Evolutionary conservation across 35 echinoderm and acorn worm species (phyloP).

Genomic region (Apostichopus parvimensis): DNA sequence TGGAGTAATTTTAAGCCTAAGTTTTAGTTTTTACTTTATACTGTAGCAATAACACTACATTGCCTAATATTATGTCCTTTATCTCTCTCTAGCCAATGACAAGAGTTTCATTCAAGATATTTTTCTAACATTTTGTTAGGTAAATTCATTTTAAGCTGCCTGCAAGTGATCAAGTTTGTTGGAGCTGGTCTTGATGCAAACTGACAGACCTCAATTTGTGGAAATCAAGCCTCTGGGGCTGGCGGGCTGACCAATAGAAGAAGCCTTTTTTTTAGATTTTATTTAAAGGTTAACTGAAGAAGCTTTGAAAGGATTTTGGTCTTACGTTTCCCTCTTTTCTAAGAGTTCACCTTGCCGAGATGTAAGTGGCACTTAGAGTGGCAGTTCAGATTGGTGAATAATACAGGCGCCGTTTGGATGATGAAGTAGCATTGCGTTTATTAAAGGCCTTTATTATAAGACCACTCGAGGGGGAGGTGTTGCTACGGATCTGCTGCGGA

Average conservation of each 20-base stretch:
- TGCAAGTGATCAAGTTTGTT: conserved; percentile 1
- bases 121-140: neutral
- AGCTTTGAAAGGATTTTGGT: conserved; percentile 18
- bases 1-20: too few relatives aligned
- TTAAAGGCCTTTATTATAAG: neutral
- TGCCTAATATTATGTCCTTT: too few relatives aligned
- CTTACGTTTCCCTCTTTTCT: conserved; percentile 5
- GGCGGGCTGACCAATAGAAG: neutral
- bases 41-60: too few relatives aligned
- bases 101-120: neutral
- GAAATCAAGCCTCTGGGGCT: conserved; percentile 29
- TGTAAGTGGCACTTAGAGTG: conserved; percentile 30
- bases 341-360: neutral
- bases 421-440: neutral
- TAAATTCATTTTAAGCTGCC: neutral
- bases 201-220: conserved; percentile 47
- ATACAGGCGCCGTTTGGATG: conserved; percentile 10
- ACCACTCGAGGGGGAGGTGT: neutral
- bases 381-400: neutral
- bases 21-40: too few relatives aligned
- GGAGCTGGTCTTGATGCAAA: conserved; percentile 8
- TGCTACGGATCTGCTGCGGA: neutral
- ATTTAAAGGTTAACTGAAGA: conserved; percentile 25
- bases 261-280: neutral
- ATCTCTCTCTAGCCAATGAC: too few relatives aligned